Percentiles rank a stretch among this genome's conserved stretches.
Evolutionary conservation across 2,888 invertebrate species (phyloP).

Genomic region (Enoplolaimus lenunculus): DNA sequence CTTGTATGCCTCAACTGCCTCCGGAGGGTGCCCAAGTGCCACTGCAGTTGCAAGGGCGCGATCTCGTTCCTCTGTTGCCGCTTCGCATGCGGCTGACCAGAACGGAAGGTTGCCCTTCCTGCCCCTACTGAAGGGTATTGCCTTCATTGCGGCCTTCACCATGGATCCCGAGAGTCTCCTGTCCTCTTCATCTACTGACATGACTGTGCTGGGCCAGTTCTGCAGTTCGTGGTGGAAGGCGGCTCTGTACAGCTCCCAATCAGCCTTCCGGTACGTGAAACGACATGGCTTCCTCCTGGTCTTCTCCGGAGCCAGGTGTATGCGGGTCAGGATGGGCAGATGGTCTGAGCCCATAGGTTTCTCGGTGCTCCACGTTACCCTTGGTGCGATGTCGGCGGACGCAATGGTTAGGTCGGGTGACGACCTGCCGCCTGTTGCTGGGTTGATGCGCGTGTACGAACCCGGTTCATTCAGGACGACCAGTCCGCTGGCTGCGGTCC

Average conservation of each 20-base stretch:
- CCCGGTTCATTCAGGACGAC: background rate
- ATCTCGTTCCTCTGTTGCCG: background rate
- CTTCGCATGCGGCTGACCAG: background rate
- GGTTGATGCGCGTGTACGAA: background rate
- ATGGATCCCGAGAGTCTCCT: background rate
- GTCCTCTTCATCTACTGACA: background rate
- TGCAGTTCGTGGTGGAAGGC: background rate
- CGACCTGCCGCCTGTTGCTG: background rate
- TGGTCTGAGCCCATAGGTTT: background rate
- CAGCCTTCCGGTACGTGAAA: background rate
- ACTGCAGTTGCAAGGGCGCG: background rate
- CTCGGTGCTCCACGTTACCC: background rate
- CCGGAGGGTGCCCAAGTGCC: background rate
- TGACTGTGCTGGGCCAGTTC: background rate
- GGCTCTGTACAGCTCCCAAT: background rate
- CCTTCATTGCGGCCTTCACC: background rate
- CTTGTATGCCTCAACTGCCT: background rate
- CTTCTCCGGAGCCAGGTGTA: background rate
- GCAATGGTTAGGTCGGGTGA: background rate
- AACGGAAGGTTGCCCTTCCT: background rate
- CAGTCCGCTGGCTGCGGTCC: background rate
- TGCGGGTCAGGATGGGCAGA: background rate
- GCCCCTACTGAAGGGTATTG: background rate
- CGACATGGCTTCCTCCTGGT: background rate
- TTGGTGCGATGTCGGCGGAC: background rate